These are phyloP conservation scores for Drosophila prosaltans DNA, from an alignment of 1,140 invertebrate genomes.

Conservation along the genomic window DNA sequence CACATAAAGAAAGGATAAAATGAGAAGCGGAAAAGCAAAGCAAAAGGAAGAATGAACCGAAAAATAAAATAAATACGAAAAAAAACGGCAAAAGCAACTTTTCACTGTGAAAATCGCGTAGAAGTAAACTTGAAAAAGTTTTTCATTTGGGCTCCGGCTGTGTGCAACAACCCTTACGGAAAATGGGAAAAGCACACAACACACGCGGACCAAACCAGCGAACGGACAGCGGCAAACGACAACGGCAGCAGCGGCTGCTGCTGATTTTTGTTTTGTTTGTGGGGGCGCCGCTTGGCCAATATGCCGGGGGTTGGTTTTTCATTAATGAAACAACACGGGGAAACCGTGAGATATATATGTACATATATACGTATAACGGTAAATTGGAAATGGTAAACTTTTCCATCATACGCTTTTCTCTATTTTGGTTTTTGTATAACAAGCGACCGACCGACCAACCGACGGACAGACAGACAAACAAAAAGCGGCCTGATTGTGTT, in stretches of 20 bases:
- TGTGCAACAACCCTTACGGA: constrained; percentile 45
- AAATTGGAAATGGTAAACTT: constrained; percentile 62
- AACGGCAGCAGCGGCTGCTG: constrained; percentile 27
- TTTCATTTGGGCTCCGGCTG: constrained; percentile 3
- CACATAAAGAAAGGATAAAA: constrained; percentile 9
- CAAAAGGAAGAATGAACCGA: constrained; percentile 25
- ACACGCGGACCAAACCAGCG: constrained; percentile 5
- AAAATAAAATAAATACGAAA: constrained; percentile 33
- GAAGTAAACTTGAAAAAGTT: constrained; percentile 75
- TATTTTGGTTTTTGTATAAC: constrained; percentile 57
- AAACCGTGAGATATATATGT: not conserved
- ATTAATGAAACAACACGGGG: constrained; percentile 64
- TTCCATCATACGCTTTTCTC: constrained; percentile 56
- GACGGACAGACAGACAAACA: not conserved
- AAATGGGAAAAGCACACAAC: constrained; percentile 38
- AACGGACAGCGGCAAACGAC: constrained; percentile 26
- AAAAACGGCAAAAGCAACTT: constrained; percentile 17
- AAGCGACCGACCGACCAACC: constrained; percentile 6
- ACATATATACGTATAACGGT: constrained; percentile 31
- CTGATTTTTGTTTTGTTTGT: constrained; percentile 76
- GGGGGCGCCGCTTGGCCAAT: constrained; percentile 46
- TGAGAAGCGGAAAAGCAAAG: constrained; percentile 18
- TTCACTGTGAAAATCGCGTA: constrained; percentile 60
- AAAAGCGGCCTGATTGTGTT: constrained; percentile 29
- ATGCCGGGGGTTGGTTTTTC: constrained; percentile 72